Conservation (phyloP, 2,888 invertebrate genomes). For the Anthophora plumipes region DNA sequence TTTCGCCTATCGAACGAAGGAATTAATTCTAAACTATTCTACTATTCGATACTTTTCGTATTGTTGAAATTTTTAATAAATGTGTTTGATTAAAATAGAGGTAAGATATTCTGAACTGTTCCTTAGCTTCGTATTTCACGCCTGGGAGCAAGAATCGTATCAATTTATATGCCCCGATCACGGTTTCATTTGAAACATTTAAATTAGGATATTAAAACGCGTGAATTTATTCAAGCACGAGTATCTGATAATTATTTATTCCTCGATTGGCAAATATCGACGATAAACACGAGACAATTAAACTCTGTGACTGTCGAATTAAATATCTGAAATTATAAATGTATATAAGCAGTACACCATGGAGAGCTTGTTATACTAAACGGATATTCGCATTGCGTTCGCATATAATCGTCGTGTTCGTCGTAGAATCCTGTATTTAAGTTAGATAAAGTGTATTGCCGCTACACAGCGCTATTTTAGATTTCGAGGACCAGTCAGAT, state of each 20-base stretch:
- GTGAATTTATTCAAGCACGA: not conserved
- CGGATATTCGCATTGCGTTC: not conserved
- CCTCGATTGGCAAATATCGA: slow-evolving; percentile 1
- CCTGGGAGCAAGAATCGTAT: not conserved
- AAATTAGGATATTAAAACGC: not conserved
- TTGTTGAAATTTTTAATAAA: too few relatives aligned
- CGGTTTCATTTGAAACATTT: not conserved
- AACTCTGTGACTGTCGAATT: not conserved
- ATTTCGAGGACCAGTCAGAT: too few relatives aligned
- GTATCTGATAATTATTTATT: not conserved
- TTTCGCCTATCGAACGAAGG: not conserved
- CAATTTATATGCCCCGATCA: not conserved
- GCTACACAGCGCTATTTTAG: too few relatives aligned
- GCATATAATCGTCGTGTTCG: not conserved
- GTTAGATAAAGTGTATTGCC: too few relatives aligned
- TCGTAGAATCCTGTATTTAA: too few relatives aligned
- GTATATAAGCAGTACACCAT: not conserved
- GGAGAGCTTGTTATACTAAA: not conserved
- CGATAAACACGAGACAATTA: not conserved
- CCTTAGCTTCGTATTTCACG: not conserved
- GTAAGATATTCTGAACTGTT: too few relatives aligned
- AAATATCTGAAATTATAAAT: not conserved
- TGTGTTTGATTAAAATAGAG: not conserved
- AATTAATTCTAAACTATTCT: not conserved
- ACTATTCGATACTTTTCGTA: not conserved